A percentile compares a stretch with the other conserved stretches of the same genome.
Evolutionary conservation across 2,888 invertebrate species (phyloP).

Genomic region (Polymixis lichenea): DNA sequence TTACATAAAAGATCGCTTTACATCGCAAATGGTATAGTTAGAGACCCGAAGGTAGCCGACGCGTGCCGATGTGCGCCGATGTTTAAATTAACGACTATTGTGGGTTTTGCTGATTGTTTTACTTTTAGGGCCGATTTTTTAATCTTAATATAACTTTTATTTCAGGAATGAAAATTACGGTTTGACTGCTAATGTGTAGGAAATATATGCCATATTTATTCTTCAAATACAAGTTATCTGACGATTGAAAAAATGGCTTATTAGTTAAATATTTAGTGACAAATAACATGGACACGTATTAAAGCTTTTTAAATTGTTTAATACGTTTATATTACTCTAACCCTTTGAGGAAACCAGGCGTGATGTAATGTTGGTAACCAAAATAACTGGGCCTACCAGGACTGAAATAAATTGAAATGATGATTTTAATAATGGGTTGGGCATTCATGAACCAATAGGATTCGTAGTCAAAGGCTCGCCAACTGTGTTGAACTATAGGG

Average conservation of each 20-base stretch:
- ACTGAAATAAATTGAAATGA: neutral
- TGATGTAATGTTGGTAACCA: neutral
- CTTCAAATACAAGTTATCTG: neutral
- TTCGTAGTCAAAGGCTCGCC: neutral
- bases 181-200: neutral
- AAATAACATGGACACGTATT: neutral
- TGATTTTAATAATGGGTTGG: neutral
- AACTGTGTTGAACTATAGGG: neutral
- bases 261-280: neutral
- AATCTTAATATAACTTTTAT: neutral
- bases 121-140: neutral
- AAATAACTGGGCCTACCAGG: neutral
- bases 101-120: conserved; percentile 8
- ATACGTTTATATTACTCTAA: neutral
- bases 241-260: neutral
- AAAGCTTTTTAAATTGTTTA: neutral
- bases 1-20: conserved; percentile 60
- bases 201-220: neutral
- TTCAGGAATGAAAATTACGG: neutral
- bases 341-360: neutral
- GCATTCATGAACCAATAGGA: neutral
- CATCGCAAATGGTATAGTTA: conserved; percentile 56
- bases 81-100: conserved; percentile 49
- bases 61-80: conserved; percentile 48
- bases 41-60: conserved; percentile 44